Conservation (phyloP, 2,888 invertebrate species). For the Tachina grossa region DNA sequence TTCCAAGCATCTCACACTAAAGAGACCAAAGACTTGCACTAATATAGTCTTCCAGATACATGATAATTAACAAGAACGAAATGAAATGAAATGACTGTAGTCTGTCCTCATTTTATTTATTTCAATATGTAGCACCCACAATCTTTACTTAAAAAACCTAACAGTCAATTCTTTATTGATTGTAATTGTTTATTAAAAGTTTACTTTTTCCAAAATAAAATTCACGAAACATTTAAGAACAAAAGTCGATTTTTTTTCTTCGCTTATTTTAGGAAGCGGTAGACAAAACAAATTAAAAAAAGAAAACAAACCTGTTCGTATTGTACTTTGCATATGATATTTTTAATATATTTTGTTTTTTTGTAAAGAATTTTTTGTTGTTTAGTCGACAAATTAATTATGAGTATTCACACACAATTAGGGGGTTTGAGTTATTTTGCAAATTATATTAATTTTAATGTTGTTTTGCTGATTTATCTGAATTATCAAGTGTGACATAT, state of each 20-base stretch:
- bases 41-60: too few relatives aligned
- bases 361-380: slow-evolving; percentile 36
- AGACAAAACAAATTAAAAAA: slow-evolving; percentile 42
- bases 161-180: slow-evolving; percentile 13
- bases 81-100: too few relatives aligned
- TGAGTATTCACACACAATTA: slow-evolving; percentile 39
- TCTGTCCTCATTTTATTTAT: not conserved
- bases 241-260: slow-evolving; percentile 19
- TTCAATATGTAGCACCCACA: slow-evolving; percentile 18
- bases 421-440: slow-evolving; percentile 24
- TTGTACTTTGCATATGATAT: slow-evolving; percentile 36
- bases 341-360: slow-evolving; percentile 15
- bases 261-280: not conserved
- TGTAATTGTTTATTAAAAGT: not conserved
- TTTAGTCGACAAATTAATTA: slow-evolving; percentile 57
- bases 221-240: slow-evolving; percentile 22
- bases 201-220: slow-evolving; percentile 45
- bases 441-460: slow-evolving; percentile 37
- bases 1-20: too few relatives aligned
- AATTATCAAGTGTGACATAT: slow-evolving; percentile 46
- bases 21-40: too few relatives aligned
- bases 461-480: slow-evolving; percentile 42
- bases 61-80: too few relatives aligned
- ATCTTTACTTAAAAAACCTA: slow-evolving; percentile 50
- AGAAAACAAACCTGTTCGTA: slow-evolving; percentile 64